Conservation (phyloP, 2,113 vertebrate species). For the Grammomys dolichurus region DNA sequence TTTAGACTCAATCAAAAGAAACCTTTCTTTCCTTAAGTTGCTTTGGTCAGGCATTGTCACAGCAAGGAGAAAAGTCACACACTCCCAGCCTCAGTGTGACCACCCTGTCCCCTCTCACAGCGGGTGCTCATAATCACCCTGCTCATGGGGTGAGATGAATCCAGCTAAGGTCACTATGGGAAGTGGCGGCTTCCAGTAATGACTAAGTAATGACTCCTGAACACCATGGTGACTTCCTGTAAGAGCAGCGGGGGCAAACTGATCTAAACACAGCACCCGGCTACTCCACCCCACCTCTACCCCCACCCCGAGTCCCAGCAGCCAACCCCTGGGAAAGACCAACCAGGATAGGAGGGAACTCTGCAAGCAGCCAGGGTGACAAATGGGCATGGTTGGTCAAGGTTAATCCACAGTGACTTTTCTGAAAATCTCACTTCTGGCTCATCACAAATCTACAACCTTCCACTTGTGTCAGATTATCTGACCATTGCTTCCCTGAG, state of each 20-base stretch:
- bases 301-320: not conserved
- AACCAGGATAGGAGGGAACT: not conserved
- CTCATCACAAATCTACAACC: not conserved
- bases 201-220: not conserved
- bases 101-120: not conserved
- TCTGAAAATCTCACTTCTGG: slow-evolving; percentile 75
- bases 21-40: too few species aligned
- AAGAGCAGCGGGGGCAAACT: not conserved
- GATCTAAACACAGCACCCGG: not conserved
- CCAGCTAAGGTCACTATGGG: not conserved
- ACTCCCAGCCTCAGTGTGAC: not conserved
- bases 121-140: not conserved
- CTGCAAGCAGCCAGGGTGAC: not conserved
- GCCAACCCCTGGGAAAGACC: not conserved
- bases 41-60: too few species aligned
- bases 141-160: not conserved
- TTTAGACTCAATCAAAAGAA: not conserved
- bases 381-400: accelerated
- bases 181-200: not conserved
- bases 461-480: not conserved
- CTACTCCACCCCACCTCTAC: not conserved
- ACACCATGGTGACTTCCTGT: not conserved
- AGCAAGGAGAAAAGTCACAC: not conserved
- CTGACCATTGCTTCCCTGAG: slow-evolving; percentile 56
- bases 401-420: slow-evolving; percentile 11